Base-by-base conservation (phyloP, 2,797 vertebrate species). In the Chrysolophus pictus region DNA sequence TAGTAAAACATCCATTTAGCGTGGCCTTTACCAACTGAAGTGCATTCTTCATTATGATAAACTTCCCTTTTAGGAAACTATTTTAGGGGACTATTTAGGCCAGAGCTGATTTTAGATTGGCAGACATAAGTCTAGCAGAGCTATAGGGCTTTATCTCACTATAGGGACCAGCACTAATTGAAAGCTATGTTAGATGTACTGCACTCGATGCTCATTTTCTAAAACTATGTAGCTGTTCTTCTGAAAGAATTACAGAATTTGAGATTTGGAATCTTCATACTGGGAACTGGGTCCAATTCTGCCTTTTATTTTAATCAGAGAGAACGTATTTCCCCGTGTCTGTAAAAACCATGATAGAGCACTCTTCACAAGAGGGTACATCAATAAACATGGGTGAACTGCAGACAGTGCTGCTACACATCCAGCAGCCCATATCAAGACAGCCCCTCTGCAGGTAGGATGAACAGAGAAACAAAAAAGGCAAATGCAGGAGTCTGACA, bases 381-480 rank as follows among this genome's bases (percentile, higher is more conserved):
- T 24, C 62, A 63, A 39, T 49, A 84, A 82, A n/a, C 29, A 18
- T 5, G 0, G 3, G 13, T 17, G 4, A 74, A 70, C 29, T 59
- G 46, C 64, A 79, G 71, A 60, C 17, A 83, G 58, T 64, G 42
- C 75, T 83, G 78, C 26, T 56, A 60, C 41, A 21, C 49, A 5
- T 11, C 18, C 44, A 24, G 56, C 58, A 59, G 33, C 33, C n/a
- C 56, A 14, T 68, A 26, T 56, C 31, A 58, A 79, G 47, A 59
- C 75, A 93, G 60, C 37, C 49, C 5, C 0, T 85, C 75, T 78
- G 65, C 72, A 84, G 31, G 46, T 12, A 62, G 51, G 24, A 60
- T 69, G 33, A 87, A 89, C 49, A 41, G 12, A 87, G 80, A 74
- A 76, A 70, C 31, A 62, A 41, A 86, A 86, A n/a, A 72, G 24